phyloP scores from a whole-genome alignment of 2,888 invertebrate species.

The Dorcus parallelipipedus region DNA sequence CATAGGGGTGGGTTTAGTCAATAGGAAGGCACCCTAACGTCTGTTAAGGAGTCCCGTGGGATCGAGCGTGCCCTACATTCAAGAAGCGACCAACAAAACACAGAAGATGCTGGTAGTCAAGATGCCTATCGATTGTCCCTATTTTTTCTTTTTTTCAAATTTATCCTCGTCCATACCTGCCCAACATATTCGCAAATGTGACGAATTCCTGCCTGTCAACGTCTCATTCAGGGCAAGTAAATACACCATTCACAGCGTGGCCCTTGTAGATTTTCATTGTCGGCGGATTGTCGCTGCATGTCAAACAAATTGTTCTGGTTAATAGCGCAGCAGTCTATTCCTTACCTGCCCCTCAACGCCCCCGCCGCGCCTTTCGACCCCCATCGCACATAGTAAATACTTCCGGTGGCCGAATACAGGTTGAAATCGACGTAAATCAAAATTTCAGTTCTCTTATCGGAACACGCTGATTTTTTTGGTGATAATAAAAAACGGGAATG shows the following conservation, averaged over 20 bases:
- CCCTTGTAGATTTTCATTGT: not conserved
- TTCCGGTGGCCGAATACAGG: too few species aligned
- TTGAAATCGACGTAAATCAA: too few species aligned
- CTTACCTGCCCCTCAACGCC: not conserved
- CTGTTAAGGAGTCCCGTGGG: slow-evolving; percentile 5
- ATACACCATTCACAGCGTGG: not conserved
- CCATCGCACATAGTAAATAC: not conserved
- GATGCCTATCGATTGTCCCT: slow-evolving; percentile 8
- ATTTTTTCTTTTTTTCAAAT: too few species aligned
- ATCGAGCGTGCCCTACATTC: not conserved
- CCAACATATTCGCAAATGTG: too few species aligned
- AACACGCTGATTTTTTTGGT: too few species aligned
- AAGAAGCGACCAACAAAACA: not conserved
- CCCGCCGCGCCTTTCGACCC: not conserved
- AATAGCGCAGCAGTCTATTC: not conserved
- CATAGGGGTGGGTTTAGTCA: not conserved
- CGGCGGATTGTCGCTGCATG: not conserved
- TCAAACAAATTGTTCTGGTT: slow-evolving; percentile 2
- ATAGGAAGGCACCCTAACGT: slow-evolving; percentile 5
- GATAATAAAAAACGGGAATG: not conserved
- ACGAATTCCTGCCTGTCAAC: not conserved
- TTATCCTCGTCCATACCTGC: not conserved
- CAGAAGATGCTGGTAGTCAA: slow-evolving; percentile 11
- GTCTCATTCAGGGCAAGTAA: not conserved
- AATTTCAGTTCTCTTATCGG: too few species aligned